Evolutionary conservation across 2,888 invertebrate species (phyloP).

Genomic region (Tryphoninae sp.): DNA sequence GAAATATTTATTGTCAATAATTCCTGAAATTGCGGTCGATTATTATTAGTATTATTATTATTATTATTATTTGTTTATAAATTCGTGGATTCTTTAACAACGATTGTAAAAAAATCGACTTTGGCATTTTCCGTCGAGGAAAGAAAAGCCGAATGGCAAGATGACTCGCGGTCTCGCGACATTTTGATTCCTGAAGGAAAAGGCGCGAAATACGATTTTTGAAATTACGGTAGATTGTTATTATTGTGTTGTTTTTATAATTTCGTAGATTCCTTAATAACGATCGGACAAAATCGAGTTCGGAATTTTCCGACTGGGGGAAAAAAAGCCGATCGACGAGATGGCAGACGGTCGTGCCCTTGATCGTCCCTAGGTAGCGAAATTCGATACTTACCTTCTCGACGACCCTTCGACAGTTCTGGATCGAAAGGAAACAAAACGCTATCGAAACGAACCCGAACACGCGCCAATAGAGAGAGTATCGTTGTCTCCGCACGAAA

Average conservation of each 20-base stretch:
- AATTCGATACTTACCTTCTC: constrained; percentile 63
- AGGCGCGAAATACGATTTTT: background rate
- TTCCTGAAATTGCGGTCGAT: background rate
- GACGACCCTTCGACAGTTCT: constrained; percentile 44
- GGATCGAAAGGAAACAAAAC: background rate
- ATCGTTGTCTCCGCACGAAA: constrained; percentile 21
- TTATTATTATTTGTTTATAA: no score
- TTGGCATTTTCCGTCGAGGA: background rate
- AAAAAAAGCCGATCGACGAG: constrained; percentile 11
- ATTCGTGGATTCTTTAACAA: background rate
- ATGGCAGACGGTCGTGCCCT: background rate
- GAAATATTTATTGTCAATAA: constrained; percentile 17
- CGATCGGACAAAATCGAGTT: background rate
- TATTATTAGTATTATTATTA: background rate
- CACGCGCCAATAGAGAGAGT: constrained; percentile 44
- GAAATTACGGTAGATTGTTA: background rate
- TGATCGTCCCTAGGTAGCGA: constrained; percentile 15
- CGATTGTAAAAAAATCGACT: background rate
- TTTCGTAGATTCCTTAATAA: background rate
- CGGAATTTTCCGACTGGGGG: background rate
- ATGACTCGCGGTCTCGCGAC: background rate
- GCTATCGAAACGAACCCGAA: background rate
- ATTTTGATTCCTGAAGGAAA: no score
- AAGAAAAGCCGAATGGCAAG: constrained; percentile 6
- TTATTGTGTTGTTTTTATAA: background rate